Conservation (phyloP, 2,113 vertebrate species). For the Machaerirhynchus nigripectus region DNA sequence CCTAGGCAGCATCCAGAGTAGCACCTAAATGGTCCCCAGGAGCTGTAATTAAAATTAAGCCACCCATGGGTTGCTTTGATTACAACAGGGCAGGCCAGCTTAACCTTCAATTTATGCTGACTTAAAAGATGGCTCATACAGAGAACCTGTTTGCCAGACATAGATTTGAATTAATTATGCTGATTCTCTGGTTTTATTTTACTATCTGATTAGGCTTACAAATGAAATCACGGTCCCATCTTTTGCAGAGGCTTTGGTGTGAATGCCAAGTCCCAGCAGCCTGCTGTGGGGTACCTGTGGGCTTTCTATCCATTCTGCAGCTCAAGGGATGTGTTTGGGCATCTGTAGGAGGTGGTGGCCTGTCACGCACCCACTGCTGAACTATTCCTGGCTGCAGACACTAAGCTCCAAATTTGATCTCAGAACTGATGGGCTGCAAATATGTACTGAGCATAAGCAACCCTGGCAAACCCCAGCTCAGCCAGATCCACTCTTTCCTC, state of each 20-base stretch:
- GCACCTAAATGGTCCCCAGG: constrained; percentile 54
- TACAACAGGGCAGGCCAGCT: constrained; percentile 6
- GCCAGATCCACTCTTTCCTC: background rate
- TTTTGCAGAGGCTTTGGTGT: background rate
- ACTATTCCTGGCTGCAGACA: background rate
- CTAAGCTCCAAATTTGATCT: background rate
- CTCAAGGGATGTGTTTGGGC: background rate
- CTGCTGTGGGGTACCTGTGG: background rate
- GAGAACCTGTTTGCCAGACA: background rate
- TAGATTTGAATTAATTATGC: constrained; percentile 55
- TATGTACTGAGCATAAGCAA: background rate
- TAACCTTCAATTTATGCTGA: constrained; percentile 42
- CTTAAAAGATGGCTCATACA: constrained; percentile 16
- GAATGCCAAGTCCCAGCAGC: background rate
- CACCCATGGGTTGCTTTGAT: constrained; percentile 36
- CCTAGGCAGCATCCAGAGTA: constrained; percentile 13
- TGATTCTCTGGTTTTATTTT: constrained; percentile 44
- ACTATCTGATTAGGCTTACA: constrained; percentile 50
- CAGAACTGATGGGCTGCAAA: background rate
- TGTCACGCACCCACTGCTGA: background rate
- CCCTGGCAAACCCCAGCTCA: background rate
- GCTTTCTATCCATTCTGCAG: background rate
- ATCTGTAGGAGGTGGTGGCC: background rate
- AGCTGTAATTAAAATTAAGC: constrained; percentile 66
- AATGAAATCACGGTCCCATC: constrained; percentile 3